Base-by-base conservation (phyloP, 1,140 invertebrate species). In the Dinoponera quadriceps region DNA sequence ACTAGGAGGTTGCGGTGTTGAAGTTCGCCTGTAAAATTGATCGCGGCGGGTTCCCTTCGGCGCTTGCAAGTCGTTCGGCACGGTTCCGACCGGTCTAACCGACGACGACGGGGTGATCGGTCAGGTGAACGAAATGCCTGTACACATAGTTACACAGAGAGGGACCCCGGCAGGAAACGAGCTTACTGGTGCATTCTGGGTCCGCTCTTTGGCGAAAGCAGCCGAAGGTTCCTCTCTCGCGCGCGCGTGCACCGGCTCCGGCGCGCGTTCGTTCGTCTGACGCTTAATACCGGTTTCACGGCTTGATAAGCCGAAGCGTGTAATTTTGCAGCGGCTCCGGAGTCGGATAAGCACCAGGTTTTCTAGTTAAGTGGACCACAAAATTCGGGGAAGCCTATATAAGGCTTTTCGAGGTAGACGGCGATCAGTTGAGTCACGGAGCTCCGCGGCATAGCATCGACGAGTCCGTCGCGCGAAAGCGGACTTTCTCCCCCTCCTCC, bases 321-420 rank as follows among this genome's bases (percentile, higher is more conserved):
- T 92, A 93, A 93, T 92, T 93, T 92, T 91, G 88, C 92, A 91
- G 84, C 86, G 85, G 91, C 89, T 89, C 84, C 82, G 63, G 83
- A 90, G 85, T 90, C 83, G 90, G 84, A 90, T 91, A 91, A 90
- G 90, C 91, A 91, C 90, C 88, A 92, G 91, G 91, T 92, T 93
- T 93, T 93, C 92, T 93, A 92, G 92, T 92, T 92, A 92, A 93
- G 91, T 92, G 91, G 92, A 92, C 92, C 92, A 93, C 92, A 91
- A 92, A 93, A 92, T 92, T 93, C 92, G 90, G 89, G 88, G 82
- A 91, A 91, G 89, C 91, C 89, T 92, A 92, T 93, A 92, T 92
- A 92, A 92, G 88, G 92, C 85, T 85, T 90, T 88, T 88, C 87
- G 85, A 90, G 87, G 86, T 86, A 89, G 54, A 82, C 89, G 84